A percentile compares a stretch with the other conserved stretches of the same genome.
Evolutionary conservation across 2,113 vertebrate species (phyloP).

Genomic region (Zapornia atra): DNA sequence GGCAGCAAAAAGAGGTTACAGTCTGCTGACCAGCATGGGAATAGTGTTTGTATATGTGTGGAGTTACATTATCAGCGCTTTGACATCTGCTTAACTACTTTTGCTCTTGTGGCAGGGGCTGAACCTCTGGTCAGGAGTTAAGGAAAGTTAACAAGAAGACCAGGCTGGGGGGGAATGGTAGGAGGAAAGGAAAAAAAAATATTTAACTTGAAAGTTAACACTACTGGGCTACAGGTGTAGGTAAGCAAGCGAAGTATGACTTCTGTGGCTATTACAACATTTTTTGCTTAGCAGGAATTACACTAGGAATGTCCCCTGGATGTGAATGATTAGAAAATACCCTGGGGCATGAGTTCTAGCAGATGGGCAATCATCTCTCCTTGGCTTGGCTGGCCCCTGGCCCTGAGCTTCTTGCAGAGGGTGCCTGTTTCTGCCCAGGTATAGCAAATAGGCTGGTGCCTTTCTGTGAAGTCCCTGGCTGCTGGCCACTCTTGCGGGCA

Average conservation of each 20-base stretch:
- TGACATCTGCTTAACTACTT: background rate
- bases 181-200: background rate
- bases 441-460: background rate
- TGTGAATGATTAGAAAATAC: background rate
- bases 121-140: background rate
- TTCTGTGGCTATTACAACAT: background rate
- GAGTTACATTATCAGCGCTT: background rate
- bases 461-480: background rate
- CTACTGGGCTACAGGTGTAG: background rate
- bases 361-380: background rate
- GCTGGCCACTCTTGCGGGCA: background rate
- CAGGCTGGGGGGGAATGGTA: background rate
- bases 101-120: background rate
- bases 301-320: background rate
- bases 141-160: background rate
- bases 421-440: background rate
- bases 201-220: background rate
- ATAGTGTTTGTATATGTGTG: background rate
- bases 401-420: background rate
- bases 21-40: background rate
- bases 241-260: background rate
- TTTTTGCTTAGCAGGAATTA: background rate
- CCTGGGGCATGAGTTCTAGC: background rate
- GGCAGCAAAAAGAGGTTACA: background rate
- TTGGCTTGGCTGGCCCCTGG: background rate